Base-by-base conservation (phyloP, 2,113 vertebrate species). In the Sylvilagus bachmani region DNA sequence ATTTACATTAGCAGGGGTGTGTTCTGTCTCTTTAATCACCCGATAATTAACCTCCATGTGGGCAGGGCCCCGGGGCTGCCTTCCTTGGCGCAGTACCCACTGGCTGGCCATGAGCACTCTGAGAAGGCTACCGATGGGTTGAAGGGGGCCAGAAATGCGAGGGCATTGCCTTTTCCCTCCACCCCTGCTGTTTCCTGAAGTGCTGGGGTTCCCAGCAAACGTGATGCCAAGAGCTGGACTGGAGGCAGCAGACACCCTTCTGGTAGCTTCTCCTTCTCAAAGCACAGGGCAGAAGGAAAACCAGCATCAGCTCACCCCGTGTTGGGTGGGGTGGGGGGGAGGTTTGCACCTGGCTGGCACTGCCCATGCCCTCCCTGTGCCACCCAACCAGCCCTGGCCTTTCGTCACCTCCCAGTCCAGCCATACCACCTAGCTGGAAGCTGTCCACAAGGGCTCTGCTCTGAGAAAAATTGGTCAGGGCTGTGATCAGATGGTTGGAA, bases 181-280 rank as follows among this genome's bases (percentile, higher is more conserved):
- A 10, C 25, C 44, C n/a, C 53, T 87, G 44, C 51, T 14, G 0
- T 25, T 93, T 96, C 86, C 90, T 86, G 38, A 51, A 89, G 88
- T 62, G 85, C 24, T 13, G n/a, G 7, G 49, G 33, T 31, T 85
- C 73, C 95, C 77, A 80, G 70, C 78, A 93, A 66, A 89, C 80
- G 44, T 95, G 79, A 83, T 0, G 12, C 79, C 92, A 66, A 89
- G 67, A 78, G 75, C 89, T 70, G 33, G 7, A 12, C 61, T 17
- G 88, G 86, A 93, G 36, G 86, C 83, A 82, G 93, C 31, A 53
- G 29, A 69, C 62, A 62, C 1, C 5, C 12, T 55, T 92, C 93
- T 33, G 12, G 53, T 66, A 70, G 69, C 86, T 91, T 74, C 82
- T 96, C 86, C 93, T 96, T 97, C 88, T 95, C 86, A 80, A 55